Evolutionary conservation across 1,140 invertebrate genomes (phyloP), one percentile per base, ranked within the genome.

Genomic region (Zaprionus lachaisei): DNA sequence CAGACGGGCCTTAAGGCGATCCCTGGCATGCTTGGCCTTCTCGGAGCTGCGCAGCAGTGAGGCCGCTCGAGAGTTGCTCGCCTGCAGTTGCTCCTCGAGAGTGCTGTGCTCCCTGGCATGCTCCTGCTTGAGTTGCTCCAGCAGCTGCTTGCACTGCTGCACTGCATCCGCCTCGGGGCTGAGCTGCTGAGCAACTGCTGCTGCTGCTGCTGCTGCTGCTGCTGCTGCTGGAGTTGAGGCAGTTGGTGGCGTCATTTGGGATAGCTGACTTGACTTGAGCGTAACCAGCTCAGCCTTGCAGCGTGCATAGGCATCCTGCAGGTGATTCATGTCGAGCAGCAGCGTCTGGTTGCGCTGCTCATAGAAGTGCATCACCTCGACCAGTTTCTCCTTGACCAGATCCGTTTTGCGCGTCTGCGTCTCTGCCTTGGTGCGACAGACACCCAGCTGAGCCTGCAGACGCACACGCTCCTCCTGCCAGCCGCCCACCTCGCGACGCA

Each of bases 101-200:
- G 58, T 12, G 0, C 26, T 72, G 5, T 94, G 80, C 31, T 96
- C 95, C 7, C 85, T 81, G 20, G 94, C 94, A 69, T 96, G 95
- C 71, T 95, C 95, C 31, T 76, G 68, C 72, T 95, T 95, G 11
- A 96, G 80, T 79, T 96, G 94, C 77, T 96, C 95, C 69, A 95
- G 94, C 66, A 95, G 92, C 65, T 93, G 92, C 92, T 95, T 95
- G 66, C 95, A 96, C 80, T 96, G 95, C 60, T 95, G 94, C 1
- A 96, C 93, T 20, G 85, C 81, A 2, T 94, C 94, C 26, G 94
- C 94, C 26, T 95, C 94, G 54, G 94, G 93, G 4, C 93, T 92
- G 31, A 95, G 9, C n/a, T 56, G 9, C 20, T 47, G 47, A 22
- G 47, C n/a, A 9, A 31, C 7, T 4, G n/a, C 31, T n/a, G 56